A percentile compares a stretch with the other conserved stretches of the same genome.
Evolutionary conservation across 1,140 invertebrate genomes (phyloP).

Genomic region (Bombyx mandarina): DNA sequence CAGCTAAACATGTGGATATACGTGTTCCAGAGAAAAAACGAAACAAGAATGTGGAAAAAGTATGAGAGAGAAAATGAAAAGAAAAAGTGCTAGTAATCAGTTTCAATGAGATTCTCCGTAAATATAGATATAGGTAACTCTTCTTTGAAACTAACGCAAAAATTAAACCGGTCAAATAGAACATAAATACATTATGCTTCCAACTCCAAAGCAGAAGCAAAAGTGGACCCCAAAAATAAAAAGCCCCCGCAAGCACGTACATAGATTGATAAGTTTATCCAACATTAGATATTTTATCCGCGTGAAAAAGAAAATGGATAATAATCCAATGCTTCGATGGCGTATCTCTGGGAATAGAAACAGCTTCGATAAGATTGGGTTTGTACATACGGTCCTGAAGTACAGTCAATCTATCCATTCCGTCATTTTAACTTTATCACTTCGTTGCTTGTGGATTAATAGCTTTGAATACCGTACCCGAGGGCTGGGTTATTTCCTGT

Average conservation of each 20-base stretch:
- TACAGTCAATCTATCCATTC: too few species aligned
- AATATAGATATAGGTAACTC: not conserved
- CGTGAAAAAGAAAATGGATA: conserved; percentile 2
- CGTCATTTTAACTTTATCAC: too few species aligned
- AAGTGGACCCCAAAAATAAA: conserved; percentile 5
- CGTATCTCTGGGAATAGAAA: conserved; percentile 3
- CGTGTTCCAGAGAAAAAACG: not conserved
- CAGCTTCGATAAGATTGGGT: conserved; percentile 2
- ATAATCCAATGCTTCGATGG: conserved; percentile 5
- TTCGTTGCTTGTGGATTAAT: too few species aligned
- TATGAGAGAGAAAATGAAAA: not conserved
- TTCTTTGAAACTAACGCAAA: too few species aligned
- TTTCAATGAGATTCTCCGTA: too few species aligned
- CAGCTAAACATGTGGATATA: too few species aligned
- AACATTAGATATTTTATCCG: conserved; percentile 6
- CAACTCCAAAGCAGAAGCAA: too few species aligned
- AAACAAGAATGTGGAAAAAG: not conserved
- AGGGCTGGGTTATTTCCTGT: too few species aligned
- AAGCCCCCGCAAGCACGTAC: not conserved
- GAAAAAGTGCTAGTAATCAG: not conserved
- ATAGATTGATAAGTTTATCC: conserved; percentile 8
- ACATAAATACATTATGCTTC: too few species aligned
- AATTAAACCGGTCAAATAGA: too few species aligned
- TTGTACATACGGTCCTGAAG: too few species aligned
- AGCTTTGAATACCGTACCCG: too few species aligned